Conservation (phyloP, 2,888 invertebrate species). For the Ormyrus pomaceus region DNA sequence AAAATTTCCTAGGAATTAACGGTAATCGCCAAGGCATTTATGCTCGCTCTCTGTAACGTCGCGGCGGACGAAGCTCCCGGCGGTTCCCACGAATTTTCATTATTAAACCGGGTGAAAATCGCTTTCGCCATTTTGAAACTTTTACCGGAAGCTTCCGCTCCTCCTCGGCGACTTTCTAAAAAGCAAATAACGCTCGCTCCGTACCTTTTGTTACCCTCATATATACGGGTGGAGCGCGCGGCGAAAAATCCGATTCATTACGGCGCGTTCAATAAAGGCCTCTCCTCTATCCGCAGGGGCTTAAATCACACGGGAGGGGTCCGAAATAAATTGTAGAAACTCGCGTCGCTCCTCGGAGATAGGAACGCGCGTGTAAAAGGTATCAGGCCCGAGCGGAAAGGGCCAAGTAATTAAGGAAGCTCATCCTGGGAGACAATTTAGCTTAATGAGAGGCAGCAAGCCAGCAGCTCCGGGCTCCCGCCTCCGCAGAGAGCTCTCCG, state of each 20-base stretch:
- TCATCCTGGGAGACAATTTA: constrained; percentile 74
- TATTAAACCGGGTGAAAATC: too few relatives aligned
- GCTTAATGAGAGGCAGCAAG: constrained; percentile 72
- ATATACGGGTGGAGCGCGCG: too few relatives aligned
- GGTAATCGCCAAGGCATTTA: too few relatives aligned
- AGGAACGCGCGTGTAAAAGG: constrained; percentile 54
- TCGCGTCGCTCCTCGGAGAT: constrained; percentile 43
- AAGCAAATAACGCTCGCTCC: background rate
- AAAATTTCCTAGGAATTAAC: too few relatives aligned
- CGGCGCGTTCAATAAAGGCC: constrained; percentile 19
- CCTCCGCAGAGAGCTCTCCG: background rate
- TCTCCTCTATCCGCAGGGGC: background rate
- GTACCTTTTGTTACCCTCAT: background rate
- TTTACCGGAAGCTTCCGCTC: too few relatives aligned
- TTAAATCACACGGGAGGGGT: constrained; percentile 43
- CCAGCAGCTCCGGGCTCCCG: constrained; percentile 3
- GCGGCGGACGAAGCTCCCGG: too few relatives aligned
- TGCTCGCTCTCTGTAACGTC: too few relatives aligned
- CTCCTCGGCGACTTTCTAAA: background rate
- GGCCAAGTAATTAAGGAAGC: constrained; percentile 74
- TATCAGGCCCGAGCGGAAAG: constrained; percentile 55
- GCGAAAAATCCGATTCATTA: too few relatives aligned
- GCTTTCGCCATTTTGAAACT: too few relatives aligned
- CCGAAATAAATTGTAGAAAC: constrained; percentile 52
- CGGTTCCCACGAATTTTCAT: too few relatives aligned